A percentile compares a stretch with the other conserved stretches of the same genome.
Evolutionary conservation across 37 sponge, comb jelly and placozoan species (phyloP).

Genomic region (Tethya wilhelma): DNA sequence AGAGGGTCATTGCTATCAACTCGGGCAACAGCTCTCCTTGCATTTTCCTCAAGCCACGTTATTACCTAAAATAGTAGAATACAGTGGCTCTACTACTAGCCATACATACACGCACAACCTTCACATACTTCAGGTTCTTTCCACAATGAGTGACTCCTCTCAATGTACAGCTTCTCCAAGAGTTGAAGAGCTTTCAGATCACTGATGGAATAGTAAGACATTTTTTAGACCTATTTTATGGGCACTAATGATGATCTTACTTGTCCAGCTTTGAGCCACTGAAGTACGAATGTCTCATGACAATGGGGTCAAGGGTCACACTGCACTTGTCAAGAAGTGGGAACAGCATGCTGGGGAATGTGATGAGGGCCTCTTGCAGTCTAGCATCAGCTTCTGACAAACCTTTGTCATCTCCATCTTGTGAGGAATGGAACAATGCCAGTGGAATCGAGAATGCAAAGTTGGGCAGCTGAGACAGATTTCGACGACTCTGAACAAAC

Average conservation of each 20-base stretch:
- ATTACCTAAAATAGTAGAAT: constrained; percentile 56
- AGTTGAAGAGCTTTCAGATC: constrained; percentile 57
- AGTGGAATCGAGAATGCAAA: constrained; percentile 90
- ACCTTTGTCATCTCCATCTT: neutral
- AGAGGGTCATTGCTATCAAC: constrained; percentile 52
- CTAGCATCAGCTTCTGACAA: constrained; percentile 20
- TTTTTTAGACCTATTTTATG: neutral
- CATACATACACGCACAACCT: neutral
- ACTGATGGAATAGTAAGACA: constrained; percentile 6
- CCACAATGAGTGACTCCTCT: constrained; percentile 81
- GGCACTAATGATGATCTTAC: constrained; percentile 2
- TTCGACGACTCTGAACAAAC: constrained; percentile 56
- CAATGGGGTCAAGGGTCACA: constrained; percentile 58
- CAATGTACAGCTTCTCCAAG: constrained; percentile 72
- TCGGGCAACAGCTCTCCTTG: constrained; percentile 44
- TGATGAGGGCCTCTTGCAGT: constrained; percentile 83
- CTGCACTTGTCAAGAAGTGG: constrained; percentile 85
- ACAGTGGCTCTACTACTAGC: neutral
- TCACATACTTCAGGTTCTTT: constrained; percentile 82
- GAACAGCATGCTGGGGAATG: constrained; percentile 76
- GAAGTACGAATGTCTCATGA: constrained; percentile 49
- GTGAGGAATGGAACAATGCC: constrained; percentile 71
- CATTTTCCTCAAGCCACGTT: constrained; percentile 77
- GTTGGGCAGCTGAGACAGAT: constrained; percentile 90
- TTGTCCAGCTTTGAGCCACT: constrained; percentile 14